A percentile compares a stretch with the other conserved stretches of the same genome.
Conservation (phyloP, 2,113 vertebrate genomes). For the Cheirogaleus medius region DNA sequence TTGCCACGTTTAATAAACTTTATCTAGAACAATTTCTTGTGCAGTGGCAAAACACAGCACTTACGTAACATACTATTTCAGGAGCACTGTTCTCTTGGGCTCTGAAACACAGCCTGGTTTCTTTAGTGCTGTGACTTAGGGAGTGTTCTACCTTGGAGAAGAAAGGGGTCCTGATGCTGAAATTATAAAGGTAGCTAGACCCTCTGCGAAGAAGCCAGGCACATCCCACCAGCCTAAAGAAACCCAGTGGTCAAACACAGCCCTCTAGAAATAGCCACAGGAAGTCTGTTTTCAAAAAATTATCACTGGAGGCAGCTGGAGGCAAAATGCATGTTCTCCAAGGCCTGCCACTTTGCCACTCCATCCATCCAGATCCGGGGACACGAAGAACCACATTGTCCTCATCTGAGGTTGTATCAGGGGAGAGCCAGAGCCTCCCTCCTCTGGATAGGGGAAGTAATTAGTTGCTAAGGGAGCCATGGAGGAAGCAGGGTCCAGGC, state of each 20-base stretch:
- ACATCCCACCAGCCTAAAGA: background rate
- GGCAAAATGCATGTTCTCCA: background rate
- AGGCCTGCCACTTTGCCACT: background rate
- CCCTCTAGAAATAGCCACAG: background rate
- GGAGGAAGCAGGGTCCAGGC: background rate
- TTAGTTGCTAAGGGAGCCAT: background rate
- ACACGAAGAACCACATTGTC: background rate
- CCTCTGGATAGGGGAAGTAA: background rate
- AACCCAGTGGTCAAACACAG: background rate
- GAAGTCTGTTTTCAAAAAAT: background rate
- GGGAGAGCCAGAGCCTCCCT: background rate
- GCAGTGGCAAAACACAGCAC: constrained; percentile 61
- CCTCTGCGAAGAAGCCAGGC: background rate
- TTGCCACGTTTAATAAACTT: constrained; percentile 74
- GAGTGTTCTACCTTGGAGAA: background rate
- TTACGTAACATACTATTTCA: constrained; percentile 78
- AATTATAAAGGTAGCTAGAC: background rate
- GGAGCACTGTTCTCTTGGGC: constrained; percentile 71
- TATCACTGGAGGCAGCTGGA: background rate
- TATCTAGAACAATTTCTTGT: constrained; percentile 77
- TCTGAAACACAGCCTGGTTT: constrained; percentile 47
- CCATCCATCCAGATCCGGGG: background rate
- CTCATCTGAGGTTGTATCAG: background rate
- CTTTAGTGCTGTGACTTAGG: constrained; percentile 26
- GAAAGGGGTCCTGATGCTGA: background rate